Evolutionary conservation across 1,140 invertebrate species (phyloP).

Genomic region (Patella vulgata): DNA sequence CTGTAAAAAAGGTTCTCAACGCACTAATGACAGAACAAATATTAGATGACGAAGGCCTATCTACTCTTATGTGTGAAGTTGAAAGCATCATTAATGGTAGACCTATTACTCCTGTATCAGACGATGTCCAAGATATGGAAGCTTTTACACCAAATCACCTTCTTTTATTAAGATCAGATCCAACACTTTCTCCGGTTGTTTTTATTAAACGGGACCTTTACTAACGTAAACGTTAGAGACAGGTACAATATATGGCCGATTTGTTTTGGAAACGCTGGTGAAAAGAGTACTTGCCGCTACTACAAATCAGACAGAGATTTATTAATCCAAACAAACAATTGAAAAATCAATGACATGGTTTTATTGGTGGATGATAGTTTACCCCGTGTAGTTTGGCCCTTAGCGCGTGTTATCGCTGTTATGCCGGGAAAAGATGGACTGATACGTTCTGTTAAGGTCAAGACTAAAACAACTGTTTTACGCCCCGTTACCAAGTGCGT

Average conservation of each 20-base stretch:
- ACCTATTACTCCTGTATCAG: constrained; percentile 10
- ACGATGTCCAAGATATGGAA: constrained; percentile 2
- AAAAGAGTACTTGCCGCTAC: constrained; percentile 29
- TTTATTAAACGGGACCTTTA: constrained; percentile 23
- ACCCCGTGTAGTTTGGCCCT: constrained; percentile 26
- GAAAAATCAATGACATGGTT: constrained; percentile 31
- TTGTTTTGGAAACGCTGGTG: constrained; percentile 39
- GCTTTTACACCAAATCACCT: constrained; percentile 17
- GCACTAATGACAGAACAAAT: constrained; percentile 16
- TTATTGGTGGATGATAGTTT: constrained; percentile 26
- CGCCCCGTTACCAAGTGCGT: too few relatives aligned
- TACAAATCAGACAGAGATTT: constrained; percentile 42
- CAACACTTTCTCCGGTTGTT: constrained; percentile 24
- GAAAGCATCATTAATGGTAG: constrained; percentile 25
- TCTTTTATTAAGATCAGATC: neutral
- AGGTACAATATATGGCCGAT: constrained; percentile 35
- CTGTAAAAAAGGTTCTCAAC: constrained; percentile 18
- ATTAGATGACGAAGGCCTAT: constrained; percentile 32
- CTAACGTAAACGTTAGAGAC: constrained; percentile 21
- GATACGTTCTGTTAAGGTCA: constrained; percentile 34
- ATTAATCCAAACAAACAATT: constrained; percentile 11
- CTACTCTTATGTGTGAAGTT: constrained; percentile 29
- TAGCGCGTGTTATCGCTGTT: constrained; percentile 19
- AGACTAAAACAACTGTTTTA: constrained; percentile 23
- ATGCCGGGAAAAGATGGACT: constrained; percentile 13